Conservation (phyloP, 2,113 vertebrate genomes). For the Chaetodon auriga region DNA sequence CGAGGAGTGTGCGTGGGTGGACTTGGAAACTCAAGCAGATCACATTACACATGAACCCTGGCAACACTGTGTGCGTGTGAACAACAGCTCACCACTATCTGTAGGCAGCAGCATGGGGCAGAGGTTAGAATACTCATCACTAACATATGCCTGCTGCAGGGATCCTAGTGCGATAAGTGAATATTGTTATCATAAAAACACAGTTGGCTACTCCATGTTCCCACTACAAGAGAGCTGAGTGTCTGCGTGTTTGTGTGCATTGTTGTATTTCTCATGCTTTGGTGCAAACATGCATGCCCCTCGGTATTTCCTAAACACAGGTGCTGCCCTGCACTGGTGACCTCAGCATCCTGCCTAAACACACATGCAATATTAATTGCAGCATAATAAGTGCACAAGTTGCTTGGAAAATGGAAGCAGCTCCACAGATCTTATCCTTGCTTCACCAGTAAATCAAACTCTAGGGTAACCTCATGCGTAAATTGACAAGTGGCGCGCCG, state of each 20-base stretch:
- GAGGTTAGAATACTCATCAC: constrained; percentile 81
- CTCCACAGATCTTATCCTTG: constrained; percentile 3
- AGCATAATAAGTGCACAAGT: constrained; percentile 7
- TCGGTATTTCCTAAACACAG: constrained; percentile 47
- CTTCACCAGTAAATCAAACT: constrained; percentile 46
- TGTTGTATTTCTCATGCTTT: constrained; percentile 27
- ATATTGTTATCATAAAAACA: constrained; percentile 74
- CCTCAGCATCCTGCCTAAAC: constrained; percentile 22
- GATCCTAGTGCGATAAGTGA: constrained; percentile 75
- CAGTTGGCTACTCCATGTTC: constrained; percentile 68
- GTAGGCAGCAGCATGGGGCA: constrained; percentile 81
- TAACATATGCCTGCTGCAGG: constrained; percentile 81
- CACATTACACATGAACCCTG: constrained; percentile 85
- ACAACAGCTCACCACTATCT: constrained; percentile 81
- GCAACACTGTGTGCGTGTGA: constrained; percentile 77
- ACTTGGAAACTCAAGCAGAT: constrained; percentile 84
- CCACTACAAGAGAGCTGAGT: constrained; percentile 60
- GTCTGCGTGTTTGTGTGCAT: constrained; percentile 25
- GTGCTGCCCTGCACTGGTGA: constrained; percentile 41
- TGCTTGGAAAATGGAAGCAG: constrained; percentile 14
- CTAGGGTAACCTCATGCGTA: constrained; percentile 63
- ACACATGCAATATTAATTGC: constrained; percentile 25
- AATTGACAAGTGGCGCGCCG: constrained; percentile 61
- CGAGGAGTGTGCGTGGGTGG: constrained; percentile 82
- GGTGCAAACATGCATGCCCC: constrained; percentile 50